These are phyloP conservation scores for Neogale vison DNA, from an alignment of 2,113 vertebrate genomes.

Conservation along the genomic window DNA sequence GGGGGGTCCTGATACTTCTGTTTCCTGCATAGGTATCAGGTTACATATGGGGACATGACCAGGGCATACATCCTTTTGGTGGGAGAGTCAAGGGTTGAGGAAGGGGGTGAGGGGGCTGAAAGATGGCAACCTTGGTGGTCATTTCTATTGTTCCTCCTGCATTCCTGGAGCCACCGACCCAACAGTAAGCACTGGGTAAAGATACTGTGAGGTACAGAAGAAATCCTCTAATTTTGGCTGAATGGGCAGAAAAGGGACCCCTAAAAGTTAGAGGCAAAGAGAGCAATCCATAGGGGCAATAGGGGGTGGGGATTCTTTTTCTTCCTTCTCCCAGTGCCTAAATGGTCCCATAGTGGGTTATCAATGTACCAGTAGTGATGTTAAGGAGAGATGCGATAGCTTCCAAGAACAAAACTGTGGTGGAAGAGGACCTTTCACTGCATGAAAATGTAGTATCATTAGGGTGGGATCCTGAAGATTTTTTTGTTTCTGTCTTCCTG, in stretches of 20 bases:
- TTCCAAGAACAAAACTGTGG: not conserved
- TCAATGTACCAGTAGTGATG: not conserved
- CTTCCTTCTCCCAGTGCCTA: not conserved
- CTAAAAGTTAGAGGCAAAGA: not conserved
- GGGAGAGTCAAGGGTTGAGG: too few species aligned
- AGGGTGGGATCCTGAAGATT: not conserved
- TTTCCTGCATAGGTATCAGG: too few species aligned
- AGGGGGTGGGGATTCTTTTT: not conserved
- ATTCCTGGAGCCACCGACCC: too few species aligned
- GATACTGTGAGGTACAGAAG: not conserved
- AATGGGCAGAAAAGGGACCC: not conserved
- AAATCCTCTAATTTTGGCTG: not conserved
- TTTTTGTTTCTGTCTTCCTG: not conserved
- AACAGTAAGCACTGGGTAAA: not conserved
- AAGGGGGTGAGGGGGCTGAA: too few species aligned
- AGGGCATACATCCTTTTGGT: too few species aligned
- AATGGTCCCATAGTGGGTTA: not conserved
- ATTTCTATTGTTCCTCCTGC: too few species aligned
- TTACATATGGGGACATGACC: too few species aligned
- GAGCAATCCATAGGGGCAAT: not conserved
- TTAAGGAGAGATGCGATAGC: not conserved
- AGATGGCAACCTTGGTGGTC: too few species aligned
- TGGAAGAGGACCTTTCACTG: not conserved
- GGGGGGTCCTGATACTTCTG: too few species aligned
- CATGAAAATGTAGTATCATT: not conserved